phyloP scores from a whole-genome alignment of 2,888 invertebrate genomes.

The Biston betularia region DNA sequence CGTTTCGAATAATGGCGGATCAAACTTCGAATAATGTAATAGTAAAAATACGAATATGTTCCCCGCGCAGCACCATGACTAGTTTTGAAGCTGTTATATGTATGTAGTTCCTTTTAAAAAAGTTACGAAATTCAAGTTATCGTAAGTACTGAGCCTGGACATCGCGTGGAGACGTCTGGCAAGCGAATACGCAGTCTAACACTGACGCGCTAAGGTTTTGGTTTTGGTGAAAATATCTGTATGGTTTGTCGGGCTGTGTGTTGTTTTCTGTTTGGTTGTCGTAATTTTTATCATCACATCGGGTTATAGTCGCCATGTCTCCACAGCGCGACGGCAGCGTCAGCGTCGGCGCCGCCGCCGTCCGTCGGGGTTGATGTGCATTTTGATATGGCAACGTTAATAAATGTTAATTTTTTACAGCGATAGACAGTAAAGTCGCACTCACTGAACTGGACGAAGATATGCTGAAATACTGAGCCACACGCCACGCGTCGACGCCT shows the following conservation, averaged over 20 bases:
- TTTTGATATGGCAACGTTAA: no score
- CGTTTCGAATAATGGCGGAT: no score
- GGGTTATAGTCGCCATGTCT: not conserved
- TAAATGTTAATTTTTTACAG: slow-evolving; percentile 55
- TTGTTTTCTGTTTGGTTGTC: not conserved
- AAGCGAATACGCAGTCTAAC: slow-evolving; percentile 6
- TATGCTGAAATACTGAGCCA: slow-evolving; percentile 73
- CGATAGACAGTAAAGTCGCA: slow-evolving; percentile 83
- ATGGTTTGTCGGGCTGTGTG: not conserved
- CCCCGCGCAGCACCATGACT: no score
- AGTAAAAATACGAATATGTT: no score
- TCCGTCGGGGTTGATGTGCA: no score
- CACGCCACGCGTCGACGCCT: not conserved
- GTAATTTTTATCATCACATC: not conserved
- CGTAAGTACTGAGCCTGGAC: not conserved
- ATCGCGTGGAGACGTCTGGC: not conserved
- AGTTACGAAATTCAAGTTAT: no score
- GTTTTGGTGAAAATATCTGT: not conserved
- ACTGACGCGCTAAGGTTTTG: not conserved
- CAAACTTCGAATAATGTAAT: no score
- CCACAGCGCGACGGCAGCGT: no score
- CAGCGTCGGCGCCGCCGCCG: no score
- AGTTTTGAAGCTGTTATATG: no score
- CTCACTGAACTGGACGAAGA: slow-evolving; percentile 77
- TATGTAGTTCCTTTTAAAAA: no score